Conservation (phyloP, 2,888 invertebrate species). For the Hyalella azteca region DNA sequence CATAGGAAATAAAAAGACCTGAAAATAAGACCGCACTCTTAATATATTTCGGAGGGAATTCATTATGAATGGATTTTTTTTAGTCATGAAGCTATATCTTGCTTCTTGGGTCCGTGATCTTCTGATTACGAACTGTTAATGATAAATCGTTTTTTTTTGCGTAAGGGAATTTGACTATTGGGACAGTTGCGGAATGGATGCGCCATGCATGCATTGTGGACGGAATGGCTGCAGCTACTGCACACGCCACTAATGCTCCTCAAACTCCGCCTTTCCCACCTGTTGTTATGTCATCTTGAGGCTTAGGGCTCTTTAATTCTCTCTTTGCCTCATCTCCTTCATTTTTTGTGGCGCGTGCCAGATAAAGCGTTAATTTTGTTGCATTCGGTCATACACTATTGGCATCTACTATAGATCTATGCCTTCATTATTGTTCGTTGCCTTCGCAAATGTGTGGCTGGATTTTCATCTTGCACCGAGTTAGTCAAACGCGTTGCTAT, state of each 20-base stretch:
- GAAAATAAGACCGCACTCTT: conserved; percentile 32
- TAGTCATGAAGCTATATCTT: no score
- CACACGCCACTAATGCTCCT: conserved; percentile 14
- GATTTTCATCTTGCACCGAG: no score
- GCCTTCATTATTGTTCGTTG: not conserved
- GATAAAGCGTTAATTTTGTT: not conserved
- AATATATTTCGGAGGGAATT: conserved; percentile 32
- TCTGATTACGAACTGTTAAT: no score
- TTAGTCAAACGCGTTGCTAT: no score
- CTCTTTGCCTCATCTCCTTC: not conserved
- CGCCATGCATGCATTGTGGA: not conserved
- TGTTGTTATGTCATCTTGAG: conserved; percentile 26
- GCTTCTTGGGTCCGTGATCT: no score
- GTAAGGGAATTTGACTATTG: no score
- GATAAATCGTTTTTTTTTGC: no score
- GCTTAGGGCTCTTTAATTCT: conserved; percentile 16
- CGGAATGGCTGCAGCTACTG: not conserved
- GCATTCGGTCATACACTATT: not conserved
- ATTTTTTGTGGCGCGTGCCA: not conserved
- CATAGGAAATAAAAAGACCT: conserved; percentile 38
- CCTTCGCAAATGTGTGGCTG: no score
- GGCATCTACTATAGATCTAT: not conserved
- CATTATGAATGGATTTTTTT: conserved; percentile 26
- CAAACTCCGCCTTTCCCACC: conserved; percentile 34
- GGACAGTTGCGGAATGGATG: no score